These are phyloP conservation scores for Pseudopodoces humilis DNA, from an alignment of 2,113 vertebrate species.

Conservation along the genomic window DNA sequence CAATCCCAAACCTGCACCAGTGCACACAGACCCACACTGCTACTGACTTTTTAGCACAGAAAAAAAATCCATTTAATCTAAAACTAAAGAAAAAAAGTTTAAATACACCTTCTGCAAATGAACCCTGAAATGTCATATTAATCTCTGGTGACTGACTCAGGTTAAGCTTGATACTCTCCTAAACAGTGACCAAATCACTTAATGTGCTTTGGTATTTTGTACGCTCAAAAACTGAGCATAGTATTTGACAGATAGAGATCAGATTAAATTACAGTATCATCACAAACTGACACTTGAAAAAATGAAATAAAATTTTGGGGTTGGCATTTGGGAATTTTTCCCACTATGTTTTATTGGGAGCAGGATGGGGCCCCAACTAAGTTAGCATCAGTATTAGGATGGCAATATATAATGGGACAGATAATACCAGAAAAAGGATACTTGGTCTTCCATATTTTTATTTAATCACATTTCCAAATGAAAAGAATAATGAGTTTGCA, in stretches of 20 bases:
- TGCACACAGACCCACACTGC: not conserved
- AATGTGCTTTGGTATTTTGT: not conserved
- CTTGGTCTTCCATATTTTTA: not conserved
- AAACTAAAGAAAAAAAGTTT: not conserved
- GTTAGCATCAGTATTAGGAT: not conserved
- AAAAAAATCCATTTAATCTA: not conserved
- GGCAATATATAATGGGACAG: not conserved
- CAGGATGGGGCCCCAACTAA: not conserved
- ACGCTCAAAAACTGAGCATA: not conserved
- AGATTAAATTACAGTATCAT: not conserved
- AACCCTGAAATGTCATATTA: not conserved
- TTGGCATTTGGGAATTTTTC: not conserved
- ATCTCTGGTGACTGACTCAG: not conserved
- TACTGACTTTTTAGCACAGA: not conserved
- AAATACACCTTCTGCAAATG: not conserved
- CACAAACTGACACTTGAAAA: not conserved
- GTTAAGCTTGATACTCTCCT: not conserved
- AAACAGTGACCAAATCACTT: not conserved
- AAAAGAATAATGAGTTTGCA: not conserved
- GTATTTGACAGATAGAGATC: not conserved
- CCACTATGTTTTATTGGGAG: not conserved
- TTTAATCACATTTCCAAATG: not conserved
- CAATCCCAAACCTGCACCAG: not conserved
- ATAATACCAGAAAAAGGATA: not conserved
- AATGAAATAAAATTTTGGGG: accelerated